Evolutionary conservation across 2,888 invertebrate species (phyloP).

Genomic region (Danaus chrysippus): DNA sequence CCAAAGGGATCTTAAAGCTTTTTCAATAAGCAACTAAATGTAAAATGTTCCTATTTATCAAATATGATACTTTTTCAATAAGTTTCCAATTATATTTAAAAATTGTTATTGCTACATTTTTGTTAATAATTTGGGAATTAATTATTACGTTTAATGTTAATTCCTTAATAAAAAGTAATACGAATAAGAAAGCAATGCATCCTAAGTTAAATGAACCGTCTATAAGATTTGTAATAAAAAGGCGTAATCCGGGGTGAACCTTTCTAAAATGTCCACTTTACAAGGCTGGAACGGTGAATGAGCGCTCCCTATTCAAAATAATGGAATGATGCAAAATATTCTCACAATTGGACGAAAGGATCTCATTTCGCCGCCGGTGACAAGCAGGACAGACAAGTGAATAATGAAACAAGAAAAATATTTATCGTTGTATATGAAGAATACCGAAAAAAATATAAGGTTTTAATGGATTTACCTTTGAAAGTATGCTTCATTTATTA

Average conservation of each 20-base stretch:
- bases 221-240: constrained; percentile 26
- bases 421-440: constrained; percentile 29
- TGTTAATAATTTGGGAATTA: no score
- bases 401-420: constrained; percentile 35
- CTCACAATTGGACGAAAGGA: constrained; percentile 37
- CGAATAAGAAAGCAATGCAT: constrained; percentile 17
- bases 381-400: constrained; percentile 32
- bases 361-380: constrained; percentile 35
- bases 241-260: constrained; percentile 26
- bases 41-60: no score
- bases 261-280: constrained; percentile 33
- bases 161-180: constrained; percentile 6
- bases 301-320: constrained; percentile 33
- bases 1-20: no score
- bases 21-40: no score
- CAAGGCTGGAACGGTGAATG: constrained; percentile 35
- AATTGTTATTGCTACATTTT: no score
- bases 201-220: constrained; percentile 22
- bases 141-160: no score
- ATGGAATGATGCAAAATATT: constrained; percentile 36
- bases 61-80: no score
- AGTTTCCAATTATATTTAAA: no score
- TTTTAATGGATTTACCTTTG: constrained; percentile 10
- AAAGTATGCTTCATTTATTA: not conserved
- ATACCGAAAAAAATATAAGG: constrained; percentile 20